These are phyloP conservation scores for Todiramphus chloris DNA, from an alignment of 2,113 vertebrate genomes.

Conservation along the genomic window DNA sequence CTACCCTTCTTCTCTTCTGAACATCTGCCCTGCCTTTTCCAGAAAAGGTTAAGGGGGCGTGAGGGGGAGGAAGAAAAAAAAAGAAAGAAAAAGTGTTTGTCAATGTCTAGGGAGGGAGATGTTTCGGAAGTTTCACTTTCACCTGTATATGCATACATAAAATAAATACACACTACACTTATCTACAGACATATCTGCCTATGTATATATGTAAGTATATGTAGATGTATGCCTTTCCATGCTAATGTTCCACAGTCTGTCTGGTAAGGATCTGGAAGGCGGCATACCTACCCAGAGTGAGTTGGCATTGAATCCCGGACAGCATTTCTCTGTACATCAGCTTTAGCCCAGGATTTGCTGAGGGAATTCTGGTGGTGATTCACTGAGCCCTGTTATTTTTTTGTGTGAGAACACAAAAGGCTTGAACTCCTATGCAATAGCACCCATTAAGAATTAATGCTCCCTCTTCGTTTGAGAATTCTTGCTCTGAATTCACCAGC, in stretches of 20 bases:
- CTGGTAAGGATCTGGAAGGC: not conserved
- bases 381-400: not conserved
- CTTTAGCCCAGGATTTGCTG: not conserved
- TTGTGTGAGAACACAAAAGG: not conserved
- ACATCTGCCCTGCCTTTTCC: not conserved
- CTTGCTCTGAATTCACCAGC: not conserved
- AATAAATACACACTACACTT: not conserved
- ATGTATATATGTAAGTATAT: accelerated
- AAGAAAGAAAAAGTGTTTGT: not conserved
- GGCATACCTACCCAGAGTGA: not conserved
- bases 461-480: not conserved
- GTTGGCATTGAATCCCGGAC: not conserved
- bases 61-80: not conserved
- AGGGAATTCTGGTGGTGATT: conserved; percentile 29
- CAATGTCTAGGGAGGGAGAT: not conserved
- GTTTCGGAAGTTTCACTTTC: not conserved
- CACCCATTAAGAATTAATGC: not conserved
- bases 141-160: not conserved
- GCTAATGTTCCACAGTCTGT: not conserved
- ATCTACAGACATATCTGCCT: not conserved
- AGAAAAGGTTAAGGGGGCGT: not conserved
- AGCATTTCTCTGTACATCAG: not conserved
- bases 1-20: not conserved
- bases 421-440: not conserved
- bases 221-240: not conserved